phyloP scores from a whole-genome alignment of 1,140 invertebrate species.

The Heliothis subflexa region DNA sequence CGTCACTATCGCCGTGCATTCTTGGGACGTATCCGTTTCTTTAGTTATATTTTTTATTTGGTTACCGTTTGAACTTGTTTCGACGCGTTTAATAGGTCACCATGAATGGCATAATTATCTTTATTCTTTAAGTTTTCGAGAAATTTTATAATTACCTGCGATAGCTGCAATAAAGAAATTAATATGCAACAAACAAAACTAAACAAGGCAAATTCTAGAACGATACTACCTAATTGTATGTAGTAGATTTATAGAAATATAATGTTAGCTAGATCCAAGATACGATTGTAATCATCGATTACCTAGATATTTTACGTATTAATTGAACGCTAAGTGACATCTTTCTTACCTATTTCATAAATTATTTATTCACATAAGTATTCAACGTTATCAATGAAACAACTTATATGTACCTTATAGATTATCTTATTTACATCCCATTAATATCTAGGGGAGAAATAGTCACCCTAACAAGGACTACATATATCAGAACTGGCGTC shows the following conservation, averaged over 20 bases:
- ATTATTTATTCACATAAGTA: too few relatives aligned
- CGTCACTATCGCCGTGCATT: conserved; percentile 75
- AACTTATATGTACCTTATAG: too few relatives aligned
- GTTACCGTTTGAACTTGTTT: conserved; percentile 66
- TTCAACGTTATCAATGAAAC: too few relatives aligned
- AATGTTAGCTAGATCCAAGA: conserved; percentile 7
- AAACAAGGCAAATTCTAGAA: background rate
- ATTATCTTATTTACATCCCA: too few relatives aligned
- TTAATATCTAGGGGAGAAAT: too few relatives aligned
- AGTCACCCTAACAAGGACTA: background rate
- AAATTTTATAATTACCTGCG: too few relatives aligned
- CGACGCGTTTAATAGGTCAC: conserved; percentile 62
- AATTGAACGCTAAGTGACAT: too few relatives aligned
- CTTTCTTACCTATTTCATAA: too few relatives aligned
- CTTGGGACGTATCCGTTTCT: conserved; percentile 79
- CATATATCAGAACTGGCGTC: background rate
- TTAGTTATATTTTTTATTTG: conserved; percentile 64
- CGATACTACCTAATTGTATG: background rate
- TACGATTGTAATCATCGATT: background rate
- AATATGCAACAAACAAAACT: background rate
- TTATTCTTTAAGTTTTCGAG: conserved; percentile 19
- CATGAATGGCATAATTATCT: conserved; percentile 13
- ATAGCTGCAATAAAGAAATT: background rate
- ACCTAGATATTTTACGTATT: background rate
- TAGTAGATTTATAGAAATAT: conserved; percentile 1